Evolutionary conservation across 2,113 vertebrate genomes (phyloP).

Genomic region (Indri indri): DNA sequence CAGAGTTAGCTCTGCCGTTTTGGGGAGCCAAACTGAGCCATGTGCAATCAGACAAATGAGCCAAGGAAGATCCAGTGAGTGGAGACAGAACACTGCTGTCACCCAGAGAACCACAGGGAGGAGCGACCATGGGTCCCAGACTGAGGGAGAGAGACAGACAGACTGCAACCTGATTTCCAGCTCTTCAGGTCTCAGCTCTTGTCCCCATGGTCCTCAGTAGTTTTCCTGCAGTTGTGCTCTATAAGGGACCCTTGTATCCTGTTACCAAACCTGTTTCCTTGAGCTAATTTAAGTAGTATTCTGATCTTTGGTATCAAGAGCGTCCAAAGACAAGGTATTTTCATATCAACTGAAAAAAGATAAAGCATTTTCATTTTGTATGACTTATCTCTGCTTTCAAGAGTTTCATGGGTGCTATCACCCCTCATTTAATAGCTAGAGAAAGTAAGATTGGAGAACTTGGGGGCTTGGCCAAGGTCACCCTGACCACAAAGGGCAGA

Average conservation of each 20-base stretch:
- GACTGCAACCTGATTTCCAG: not conserved
- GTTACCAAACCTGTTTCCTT: not conserved
- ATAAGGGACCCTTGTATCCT: not conserved
- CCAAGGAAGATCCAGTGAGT: not conserved
- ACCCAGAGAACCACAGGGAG: not conserved
- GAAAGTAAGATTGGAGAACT: slow-evolving; percentile 27
- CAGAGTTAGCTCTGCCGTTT: not conserved
- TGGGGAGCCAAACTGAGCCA: not conserved
- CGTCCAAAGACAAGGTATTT: slow-evolving; percentile 6
- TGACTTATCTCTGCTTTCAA: not conserved
- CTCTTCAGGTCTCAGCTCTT: not conserved
- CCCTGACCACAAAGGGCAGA: slow-evolving; percentile 11
- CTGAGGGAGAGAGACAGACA: not conserved
- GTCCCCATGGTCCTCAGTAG: not conserved
- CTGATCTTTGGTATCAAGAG: slow-evolving; percentile 13
- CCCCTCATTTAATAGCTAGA: not conserved
- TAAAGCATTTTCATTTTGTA: not conserved
- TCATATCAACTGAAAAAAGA: not conserved
- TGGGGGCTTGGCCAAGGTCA: slow-evolving; percentile 50
- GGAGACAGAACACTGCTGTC: not conserved
- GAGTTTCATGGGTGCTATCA: not conserved
- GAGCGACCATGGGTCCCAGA: not conserved
- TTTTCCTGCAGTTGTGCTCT: not conserved
- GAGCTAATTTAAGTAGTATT: slow-evolving; percentile 7
- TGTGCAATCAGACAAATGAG: not conserved